Evolutionary conservation across 2,888 invertebrate genomes (phyloP).

Genomic region (Athalia circularis): DNA sequence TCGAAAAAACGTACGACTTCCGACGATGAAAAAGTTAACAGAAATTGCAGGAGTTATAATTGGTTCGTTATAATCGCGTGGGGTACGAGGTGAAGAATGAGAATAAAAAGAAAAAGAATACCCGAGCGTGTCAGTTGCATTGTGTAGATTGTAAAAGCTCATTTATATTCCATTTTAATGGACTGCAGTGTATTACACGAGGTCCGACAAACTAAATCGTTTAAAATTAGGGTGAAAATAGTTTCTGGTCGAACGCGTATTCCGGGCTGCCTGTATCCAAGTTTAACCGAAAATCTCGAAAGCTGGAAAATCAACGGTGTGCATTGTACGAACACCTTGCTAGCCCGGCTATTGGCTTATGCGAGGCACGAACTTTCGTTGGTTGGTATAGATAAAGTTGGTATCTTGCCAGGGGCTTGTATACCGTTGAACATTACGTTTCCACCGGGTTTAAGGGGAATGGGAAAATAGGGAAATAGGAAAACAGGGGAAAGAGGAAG

Average conservation of each 20-base stretch:
- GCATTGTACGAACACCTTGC: background rate
- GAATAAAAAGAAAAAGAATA: background rate
- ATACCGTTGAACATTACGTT: constrained; percentile 36
- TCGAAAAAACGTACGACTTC: no score
- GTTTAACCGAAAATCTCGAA: background rate
- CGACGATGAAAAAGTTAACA: no score
- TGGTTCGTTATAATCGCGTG: constrained; percentile 32
- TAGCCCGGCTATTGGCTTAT: background rate
- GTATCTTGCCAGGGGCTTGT: constrained; percentile 25
- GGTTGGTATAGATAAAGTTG: constrained; percentile 34
- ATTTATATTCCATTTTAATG: constrained; percentile 6
- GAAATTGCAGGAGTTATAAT: constrained; percentile 12
- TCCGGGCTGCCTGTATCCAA: background rate
- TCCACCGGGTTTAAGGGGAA: background rate
- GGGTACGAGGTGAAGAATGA: no score
- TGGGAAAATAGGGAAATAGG: no score
- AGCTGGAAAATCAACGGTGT: constrained; percentile 14
- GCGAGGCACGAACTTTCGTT: constrained; percentile 35
- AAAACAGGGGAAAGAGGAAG: background rate
- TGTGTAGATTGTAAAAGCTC: background rate
- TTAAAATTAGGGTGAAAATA: constrained; percentile 22
- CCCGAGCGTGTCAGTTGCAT: background rate
- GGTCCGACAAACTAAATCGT: background rate
- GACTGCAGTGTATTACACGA: background rate
- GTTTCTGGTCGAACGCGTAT: background rate